A percentile compares a stretch with the other conserved stretches of the same genome.
These are phyloP conservation scores for Phymatocera aterrima DNA, from an alignment of 2,888 invertebrate species.

Conservation along the genomic window DNA sequence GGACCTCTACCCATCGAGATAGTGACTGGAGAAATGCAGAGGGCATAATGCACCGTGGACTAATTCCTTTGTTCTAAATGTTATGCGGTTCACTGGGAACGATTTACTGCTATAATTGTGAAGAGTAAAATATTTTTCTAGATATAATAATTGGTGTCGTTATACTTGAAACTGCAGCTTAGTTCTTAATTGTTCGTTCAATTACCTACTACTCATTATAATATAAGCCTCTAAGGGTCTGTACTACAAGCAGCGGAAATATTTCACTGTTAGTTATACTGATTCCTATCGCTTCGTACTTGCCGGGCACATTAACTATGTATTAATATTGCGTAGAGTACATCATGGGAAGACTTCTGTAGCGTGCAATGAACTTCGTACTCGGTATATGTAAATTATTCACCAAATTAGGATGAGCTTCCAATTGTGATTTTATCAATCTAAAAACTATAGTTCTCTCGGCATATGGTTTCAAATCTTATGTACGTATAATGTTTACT, in stretches of 20 bases:
- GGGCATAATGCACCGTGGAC: neutral
- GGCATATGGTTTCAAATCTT: too few relatives aligned
- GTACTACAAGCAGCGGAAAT: constrained; percentile 7
- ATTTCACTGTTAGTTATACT: constrained; percentile 29
- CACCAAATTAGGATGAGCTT: neutral
- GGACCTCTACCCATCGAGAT: neutral
- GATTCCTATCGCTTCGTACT: constrained; percentile 14
- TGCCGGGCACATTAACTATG: neutral
- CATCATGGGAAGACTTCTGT: neutral
- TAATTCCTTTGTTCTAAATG: neutral
- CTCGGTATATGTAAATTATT: neutral
- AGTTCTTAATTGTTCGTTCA: neutral
- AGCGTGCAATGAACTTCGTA: neutral
- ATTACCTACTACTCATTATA: constrained; percentile 34
- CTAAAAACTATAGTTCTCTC: too few relatives aligned
- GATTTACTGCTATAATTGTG: constrained; percentile 1
- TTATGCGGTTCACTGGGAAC: neutral
- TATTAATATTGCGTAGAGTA: neutral
- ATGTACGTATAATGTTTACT: too few relatives aligned
- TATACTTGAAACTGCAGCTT: constrained; percentile 6
- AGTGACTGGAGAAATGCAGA: neutral
- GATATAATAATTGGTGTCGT: constrained; percentile 15
- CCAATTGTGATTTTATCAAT: neutral
- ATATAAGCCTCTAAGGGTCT: constrained; percentile 22
- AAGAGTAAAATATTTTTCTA: neutral